These are phyloP conservation scores for Danionella cerebrum DNA, from an alignment of 2,113 vertebrate genomes.

Conservation along the genomic window DNA sequence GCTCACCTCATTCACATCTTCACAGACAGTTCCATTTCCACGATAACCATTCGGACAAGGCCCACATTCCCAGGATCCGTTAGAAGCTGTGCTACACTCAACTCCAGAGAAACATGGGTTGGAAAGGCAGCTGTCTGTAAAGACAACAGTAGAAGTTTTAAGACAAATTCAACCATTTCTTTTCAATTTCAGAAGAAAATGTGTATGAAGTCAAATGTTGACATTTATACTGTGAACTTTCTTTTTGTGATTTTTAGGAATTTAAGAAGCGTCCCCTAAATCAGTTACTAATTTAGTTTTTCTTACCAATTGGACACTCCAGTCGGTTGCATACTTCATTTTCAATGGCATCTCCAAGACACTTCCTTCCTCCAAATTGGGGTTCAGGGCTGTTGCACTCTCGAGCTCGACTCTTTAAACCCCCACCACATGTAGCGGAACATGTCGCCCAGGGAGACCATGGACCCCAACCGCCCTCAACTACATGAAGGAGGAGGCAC, in stretches of 20 bases:
- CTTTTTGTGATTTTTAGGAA: too few species aligned
- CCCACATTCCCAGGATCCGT: conserved; percentile 90
- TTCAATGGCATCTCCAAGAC: conserved; percentile 73
- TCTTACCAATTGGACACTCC: conserved; percentile 78
- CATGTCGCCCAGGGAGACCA: conserved; percentile 90
- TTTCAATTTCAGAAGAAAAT: too few species aligned
- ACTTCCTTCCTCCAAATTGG: conserved; percentile 76
- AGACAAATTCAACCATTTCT: too few species aligned
- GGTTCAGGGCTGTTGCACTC: conserved; percentile 81
- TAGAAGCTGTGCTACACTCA: conserved; percentile 69
- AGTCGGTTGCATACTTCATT: conserved; percentile 80
- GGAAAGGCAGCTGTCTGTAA: conserved; percentile 82
- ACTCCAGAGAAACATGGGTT: conserved; percentile 89
- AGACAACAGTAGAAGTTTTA: background rate
- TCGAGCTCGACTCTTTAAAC: conserved; percentile 75
- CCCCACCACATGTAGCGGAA: conserved; percentile 81
- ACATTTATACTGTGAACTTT: too few species aligned
- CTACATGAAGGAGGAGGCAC: conserved; percentile 50
- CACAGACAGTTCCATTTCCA: conserved; percentile 86
- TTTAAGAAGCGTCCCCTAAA: too few species aligned
- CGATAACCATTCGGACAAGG: conserved; percentile 77
- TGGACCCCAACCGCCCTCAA: conserved; percentile 84
- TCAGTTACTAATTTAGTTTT: too few species aligned
- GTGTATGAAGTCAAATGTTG: too few species aligned
- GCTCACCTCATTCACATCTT: conserved; percentile 89